Evolutionary conservation across 2,113 vertebrate genomes (phyloP).

Genomic region (Turnix velox): DNA sequence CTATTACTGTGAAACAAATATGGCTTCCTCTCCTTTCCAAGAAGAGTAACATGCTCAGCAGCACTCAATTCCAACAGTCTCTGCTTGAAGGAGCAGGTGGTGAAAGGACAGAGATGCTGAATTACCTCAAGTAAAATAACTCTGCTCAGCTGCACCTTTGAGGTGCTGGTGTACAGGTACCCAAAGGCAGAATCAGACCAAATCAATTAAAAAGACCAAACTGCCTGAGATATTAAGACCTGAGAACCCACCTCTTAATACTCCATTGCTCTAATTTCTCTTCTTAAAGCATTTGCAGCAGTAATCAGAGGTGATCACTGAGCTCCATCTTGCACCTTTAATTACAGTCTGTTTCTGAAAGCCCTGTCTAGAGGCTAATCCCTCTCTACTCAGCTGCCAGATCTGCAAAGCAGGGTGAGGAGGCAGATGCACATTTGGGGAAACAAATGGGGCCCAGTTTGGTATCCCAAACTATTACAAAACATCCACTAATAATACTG

Average conservation of each 20-base stretch:
- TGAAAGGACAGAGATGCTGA: background rate
- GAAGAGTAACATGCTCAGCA: background rate
- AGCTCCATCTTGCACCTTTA: constrained; percentile 49
- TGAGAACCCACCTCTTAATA: constrained; percentile 53
- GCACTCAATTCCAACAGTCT: background rate
- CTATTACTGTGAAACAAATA: background rate
- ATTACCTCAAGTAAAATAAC: background rate
- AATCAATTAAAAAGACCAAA: constrained; percentile 31
- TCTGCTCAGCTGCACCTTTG: background rate
- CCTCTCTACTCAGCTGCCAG: background rate
- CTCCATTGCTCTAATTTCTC: constrained; percentile 64
- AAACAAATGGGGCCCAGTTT: background rate
- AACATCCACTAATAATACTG: background rate
- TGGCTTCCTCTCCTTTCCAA: background rate
- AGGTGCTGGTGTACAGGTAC: background rate
- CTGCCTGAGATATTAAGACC: constrained; percentile 35
- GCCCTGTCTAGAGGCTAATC: constrained; percentile 52
- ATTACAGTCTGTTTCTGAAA: constrained; percentile 56
- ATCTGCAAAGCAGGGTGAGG: background rate
- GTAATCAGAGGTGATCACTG: constrained; percentile 59
- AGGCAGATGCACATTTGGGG: background rate
- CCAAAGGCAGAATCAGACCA: background rate
- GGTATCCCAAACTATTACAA: background rate
- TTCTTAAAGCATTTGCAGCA: constrained; percentile 60
- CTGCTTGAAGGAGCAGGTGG: background rate